Percentiles rank a stretch among this genome's conserved stretches.
Conservation (phyloP, 1,140 invertebrate genomes). For the Octopus sinensis region DNA sequence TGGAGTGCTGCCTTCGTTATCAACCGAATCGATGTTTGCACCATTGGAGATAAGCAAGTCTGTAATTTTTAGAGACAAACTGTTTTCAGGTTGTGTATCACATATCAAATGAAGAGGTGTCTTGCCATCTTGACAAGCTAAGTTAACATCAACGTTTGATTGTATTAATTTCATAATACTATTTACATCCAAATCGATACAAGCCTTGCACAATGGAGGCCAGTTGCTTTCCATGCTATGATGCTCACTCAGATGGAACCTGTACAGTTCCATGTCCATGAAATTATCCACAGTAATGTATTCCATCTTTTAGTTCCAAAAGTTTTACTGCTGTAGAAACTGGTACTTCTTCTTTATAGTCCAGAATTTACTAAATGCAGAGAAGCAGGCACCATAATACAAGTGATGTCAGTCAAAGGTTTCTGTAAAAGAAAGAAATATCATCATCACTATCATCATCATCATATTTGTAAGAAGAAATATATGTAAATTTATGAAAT, state of each 20-base stretch:
- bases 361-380: too few relatives aligned
- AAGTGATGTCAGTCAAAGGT: too few relatives aligned
- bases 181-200: constrained; percentile 31
- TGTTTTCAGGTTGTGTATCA: constrained; percentile 34
- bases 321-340: constrained; percentile 63
- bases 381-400: too few relatives aligned
- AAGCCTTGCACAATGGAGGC: constrained; percentile 38
- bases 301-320: constrained; percentile 62
- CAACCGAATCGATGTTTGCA: constrained; percentile 79
- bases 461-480: too few relatives aligned
- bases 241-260: not conserved
- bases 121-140: constrained; percentile 41
- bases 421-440: too few relatives aligned
- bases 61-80: constrained; percentile 31
- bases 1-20: constrained; percentile 84
- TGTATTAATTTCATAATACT: constrained; percentile 35
- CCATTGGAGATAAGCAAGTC: constrained; percentile 57
- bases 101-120: constrained; percentile 43
- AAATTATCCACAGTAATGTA: constrained; percentile 3
- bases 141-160: constrained; percentile 37
- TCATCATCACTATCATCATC: too few relatives aligned
- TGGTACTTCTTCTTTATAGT: too few relatives aligned
- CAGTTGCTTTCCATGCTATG: not conserved
- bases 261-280: constrained; percentile 3
- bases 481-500: too few relatives aligned